These are phyloP conservation scores for Hydropsyche betteni DNA, from an alignment of 2,888 invertebrate species.

Conservation along the genomic window DNA sequence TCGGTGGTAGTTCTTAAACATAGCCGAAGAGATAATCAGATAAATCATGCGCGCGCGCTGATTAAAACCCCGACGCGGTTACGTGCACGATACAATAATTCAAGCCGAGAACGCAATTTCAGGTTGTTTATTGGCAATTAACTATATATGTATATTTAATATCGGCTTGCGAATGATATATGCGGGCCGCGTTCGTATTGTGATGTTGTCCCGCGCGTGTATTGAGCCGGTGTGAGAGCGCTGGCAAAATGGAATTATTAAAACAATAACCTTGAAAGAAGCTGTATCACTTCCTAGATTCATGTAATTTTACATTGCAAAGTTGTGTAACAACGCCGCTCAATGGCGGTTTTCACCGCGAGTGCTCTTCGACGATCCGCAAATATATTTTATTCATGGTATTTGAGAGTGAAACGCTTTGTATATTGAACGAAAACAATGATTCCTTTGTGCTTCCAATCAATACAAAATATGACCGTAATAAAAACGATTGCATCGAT, in stretches of 20 bases:
- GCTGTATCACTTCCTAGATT: conserved; percentile 33
- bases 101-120: conserved; percentile 20
- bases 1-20: neutral
- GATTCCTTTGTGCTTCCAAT: too few relatives aligned
- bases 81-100: conserved; percentile 24
- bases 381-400: too few relatives aligned
- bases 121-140: conserved; percentile 30
- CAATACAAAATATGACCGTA: too few relatives aligned
- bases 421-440: too few relatives aligned
- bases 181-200: conserved; percentile 15
- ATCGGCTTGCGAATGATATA: neutral
- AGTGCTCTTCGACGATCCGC: too few relatives aligned
- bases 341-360: neutral
- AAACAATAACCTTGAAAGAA: conserved; percentile 32
- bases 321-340: conserved; percentile 22
- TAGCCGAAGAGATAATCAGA: neutral
- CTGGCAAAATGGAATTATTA: conserved; percentile 22
- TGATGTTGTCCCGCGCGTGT: neutral
- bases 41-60: conserved; percentile 14
- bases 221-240: neutral
- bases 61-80: conserved; percentile 10
- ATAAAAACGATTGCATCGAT: too few relatives aligned
- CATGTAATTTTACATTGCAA: conserved; percentile 11
- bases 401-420: too few relatives aligned
- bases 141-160: conserved; percentile 8